A percentile compares a stretch with the other conserved stretches of the same genome.
These are phyloP conservation scores for Ephydatia muelleri DNA, from an alignment of 37 sponge, comb jelly and placozoan species.

Conservation along the genomic window DNA sequence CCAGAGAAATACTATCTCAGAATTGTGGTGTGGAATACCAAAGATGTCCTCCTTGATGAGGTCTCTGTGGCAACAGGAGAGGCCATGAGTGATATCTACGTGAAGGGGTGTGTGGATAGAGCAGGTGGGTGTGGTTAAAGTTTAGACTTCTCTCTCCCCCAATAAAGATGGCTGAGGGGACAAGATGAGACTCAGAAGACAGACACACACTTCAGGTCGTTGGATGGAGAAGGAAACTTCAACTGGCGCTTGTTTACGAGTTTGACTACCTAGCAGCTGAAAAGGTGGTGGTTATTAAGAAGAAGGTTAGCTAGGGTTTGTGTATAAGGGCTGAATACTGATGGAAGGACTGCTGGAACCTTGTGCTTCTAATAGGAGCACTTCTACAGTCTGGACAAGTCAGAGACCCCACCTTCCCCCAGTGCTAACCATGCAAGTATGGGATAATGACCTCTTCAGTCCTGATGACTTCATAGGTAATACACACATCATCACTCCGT, in stretches of 20 bases:
- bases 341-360: not conserved
- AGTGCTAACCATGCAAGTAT: conserved; percentile 65
- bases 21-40: conserved; percentile 90
- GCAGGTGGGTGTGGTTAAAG: not conserved
- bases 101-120: conserved; percentile 86
- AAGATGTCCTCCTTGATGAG: conserved; percentile 92
- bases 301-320: conserved; percentile 65
- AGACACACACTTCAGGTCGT: conserved; percentile 96
- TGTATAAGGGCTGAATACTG: not conserved
- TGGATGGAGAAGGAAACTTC: conserved; percentile 99
- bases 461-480: conserved; percentile 83
- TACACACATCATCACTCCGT: not conserved
- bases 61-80: conserved; percentile 89
- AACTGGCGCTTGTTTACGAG: conserved; percentile 98
- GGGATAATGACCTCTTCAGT: conserved; percentile 88
- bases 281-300: conserved; percentile 88
- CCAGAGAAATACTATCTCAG: conserved; percentile 87
- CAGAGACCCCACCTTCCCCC: conserved; percentile 66
- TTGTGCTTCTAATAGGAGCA: conserved; percentile 50
- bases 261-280: conserved; percentile 92
- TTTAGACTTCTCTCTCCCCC: not conserved
- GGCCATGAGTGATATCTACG: conserved; percentile 97
- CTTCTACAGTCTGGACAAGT: conserved; percentile 77
- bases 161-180: conserved; percentile 88
- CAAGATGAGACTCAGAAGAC: conserved; percentile 98